Base-by-base conservation (phyloP, 2,888 invertebrate genomes). In the Tetragonula carbonaria region DNA sequence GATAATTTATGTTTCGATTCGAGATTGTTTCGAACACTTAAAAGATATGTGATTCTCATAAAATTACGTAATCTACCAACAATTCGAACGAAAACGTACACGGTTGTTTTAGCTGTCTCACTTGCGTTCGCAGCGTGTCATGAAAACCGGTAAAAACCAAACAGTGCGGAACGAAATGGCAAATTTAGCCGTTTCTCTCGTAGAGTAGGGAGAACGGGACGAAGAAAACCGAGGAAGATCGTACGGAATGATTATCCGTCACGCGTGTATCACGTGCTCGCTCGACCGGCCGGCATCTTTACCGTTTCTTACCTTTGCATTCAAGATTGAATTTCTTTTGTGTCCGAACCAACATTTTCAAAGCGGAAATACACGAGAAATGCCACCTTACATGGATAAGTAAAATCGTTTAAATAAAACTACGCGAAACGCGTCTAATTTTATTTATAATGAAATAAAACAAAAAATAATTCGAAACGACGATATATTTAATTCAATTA, bases 241-340 rank as follows among this genome's bases (percentile, higher is more conserved):
- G 57, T 66, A 72, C 57, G 70, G 77, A 88, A 85, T 75, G 45
- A 72, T 84, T 84, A 80, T 76, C 68, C 67, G 78, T 84, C 90
- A 90, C 88, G 88, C 74, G 66, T 18, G 76, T 71, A 86, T 90
- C 90, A 90, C 90, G 85, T 90, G 90, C 90, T 86, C 78, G 86
- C 84, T 78, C 57, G 74, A 88, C 88, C 84, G 83, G 90, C 80
- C 81, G 72, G 80, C 71, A 78, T 87, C 80, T 88, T 86, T 80
- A 76, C 80, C 78, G 78, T 82, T 84, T 84, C 78, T 80, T 82
- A 33, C 62, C 66, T 33, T 55, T 51, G 4, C 63, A 65, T 21
- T n/a, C 5, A 65, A n/a, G 21, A 79, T 74, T 33, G 23, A 18
- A 76, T 68, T 59, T 77, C 65, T 59, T 59, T 1, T n/a, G 0